Evolutionary conservation across 2,113 vertebrate species (phyloP).

Genomic region (Varanus salvator): DNA sequence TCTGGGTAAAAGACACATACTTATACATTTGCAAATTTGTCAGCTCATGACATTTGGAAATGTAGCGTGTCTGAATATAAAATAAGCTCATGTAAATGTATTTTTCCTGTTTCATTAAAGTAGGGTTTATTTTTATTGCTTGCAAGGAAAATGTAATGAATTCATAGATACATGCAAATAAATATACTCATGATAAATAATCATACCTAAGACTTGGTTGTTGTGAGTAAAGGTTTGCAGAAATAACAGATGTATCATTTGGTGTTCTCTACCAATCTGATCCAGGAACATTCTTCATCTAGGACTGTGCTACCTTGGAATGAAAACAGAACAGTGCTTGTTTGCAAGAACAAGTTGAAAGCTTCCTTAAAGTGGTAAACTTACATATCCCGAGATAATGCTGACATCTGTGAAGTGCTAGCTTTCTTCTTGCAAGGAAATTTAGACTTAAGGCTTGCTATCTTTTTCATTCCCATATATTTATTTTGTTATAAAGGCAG

Average conservation of each 20-base stretch:
- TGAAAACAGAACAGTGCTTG: neutral
- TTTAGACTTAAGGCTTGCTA: neutral
- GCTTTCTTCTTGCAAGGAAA: neutral
- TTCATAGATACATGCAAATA: neutral
- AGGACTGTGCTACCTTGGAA: neutral
- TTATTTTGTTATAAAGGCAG: neutral
- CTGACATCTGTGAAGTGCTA: too few relatives aligned
- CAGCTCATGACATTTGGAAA: neutral
- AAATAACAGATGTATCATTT: neutral
- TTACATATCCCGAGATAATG: too few relatives aligned
- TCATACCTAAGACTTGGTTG: neutral
- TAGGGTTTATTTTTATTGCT: neutral
- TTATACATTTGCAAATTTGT: neutral
- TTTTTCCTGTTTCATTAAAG: conserved; percentile 14
- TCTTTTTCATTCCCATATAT: neutral
- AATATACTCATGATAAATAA: neutral
- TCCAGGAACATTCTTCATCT: neutral
- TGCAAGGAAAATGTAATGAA: neutral
- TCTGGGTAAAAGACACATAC: conserved; percentile 33
- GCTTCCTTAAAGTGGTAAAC: neutral
- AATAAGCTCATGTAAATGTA: conserved; percentile 3
- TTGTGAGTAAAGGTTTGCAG: neutral
- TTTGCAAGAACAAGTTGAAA: neutral
- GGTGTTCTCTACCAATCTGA: neutral
- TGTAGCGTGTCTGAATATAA: neutral